Evolutionary conservation across 2,888 invertebrate genomes (phyloP).

Genomic region (Spisula subtruncata): DNA sequence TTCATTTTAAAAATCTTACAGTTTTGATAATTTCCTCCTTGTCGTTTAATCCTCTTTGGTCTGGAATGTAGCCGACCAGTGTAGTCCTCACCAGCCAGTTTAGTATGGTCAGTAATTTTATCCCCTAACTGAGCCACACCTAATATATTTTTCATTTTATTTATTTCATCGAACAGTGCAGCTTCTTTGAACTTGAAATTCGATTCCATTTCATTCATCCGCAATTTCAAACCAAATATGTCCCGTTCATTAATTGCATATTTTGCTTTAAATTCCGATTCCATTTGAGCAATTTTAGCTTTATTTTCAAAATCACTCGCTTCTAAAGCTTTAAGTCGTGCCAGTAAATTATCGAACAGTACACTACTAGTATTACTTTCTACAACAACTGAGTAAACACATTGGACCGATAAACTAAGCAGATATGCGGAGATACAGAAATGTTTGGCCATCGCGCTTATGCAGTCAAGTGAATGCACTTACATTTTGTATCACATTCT

Average conservation of each 20-base stretch:
- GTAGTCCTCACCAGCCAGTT: background rate
- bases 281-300: slow-evolving; percentile 8
- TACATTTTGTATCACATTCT: no score
- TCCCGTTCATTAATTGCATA: background rate
- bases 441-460: background rate
- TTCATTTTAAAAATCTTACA: background rate
- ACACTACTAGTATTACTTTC: background rate
- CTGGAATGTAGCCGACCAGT: background rate
- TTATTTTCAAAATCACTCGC: slow-evolving; percentile 20
- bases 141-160: background rate
- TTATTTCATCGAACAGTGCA: background rate
- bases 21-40: background rate
- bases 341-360: background rate
- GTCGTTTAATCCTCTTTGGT: background rate
- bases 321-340: slow-evolving; percentile 31
- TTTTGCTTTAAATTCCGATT: slow-evolving; percentile 16
- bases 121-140: background rate
- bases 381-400: background rate
- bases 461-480: background rate
- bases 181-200: background rate
- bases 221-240: background rate
- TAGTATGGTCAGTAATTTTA: background rate
- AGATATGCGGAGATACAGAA: background rate
- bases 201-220: slow-evolving; percentile 21
- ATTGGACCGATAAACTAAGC: background rate